Evolutionary conservation across 2,113 vertebrate genomes (phyloP).

Genomic region (Axis porcinus): DNA sequence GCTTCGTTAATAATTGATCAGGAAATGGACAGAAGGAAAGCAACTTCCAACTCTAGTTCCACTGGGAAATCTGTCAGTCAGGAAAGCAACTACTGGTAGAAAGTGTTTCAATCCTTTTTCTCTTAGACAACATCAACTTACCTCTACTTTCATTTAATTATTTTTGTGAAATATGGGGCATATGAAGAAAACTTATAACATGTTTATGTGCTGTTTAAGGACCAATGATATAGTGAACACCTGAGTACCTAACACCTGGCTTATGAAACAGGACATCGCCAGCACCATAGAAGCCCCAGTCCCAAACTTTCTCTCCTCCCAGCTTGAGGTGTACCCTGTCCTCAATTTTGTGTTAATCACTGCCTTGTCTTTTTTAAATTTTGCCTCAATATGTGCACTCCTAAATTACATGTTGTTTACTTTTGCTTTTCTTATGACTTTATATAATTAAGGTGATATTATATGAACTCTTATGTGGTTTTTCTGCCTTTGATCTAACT

Average conservation of each 20-base stretch:
- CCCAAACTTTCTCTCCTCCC: no score
- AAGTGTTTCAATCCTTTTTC: background rate
- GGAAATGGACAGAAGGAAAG: slow-evolving; percentile 4
- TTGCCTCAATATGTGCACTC: background rate
- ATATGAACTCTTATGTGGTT: background rate
- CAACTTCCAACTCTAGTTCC: background rate
- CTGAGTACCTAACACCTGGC: background rate
- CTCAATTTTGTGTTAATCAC: background rate
- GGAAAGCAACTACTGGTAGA: background rate
- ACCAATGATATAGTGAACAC: background rate
- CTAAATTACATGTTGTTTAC: background rate
- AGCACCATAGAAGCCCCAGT: background rate
- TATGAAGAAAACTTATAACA: background rate
- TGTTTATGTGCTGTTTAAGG: slow-evolving; percentile 15
- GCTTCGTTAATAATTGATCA: slow-evolving; percentile 12
- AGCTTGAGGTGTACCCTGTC: background rate
- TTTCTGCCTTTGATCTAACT: background rate
- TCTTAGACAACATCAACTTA: background rate
- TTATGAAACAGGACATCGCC: background rate
- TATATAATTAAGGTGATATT: background rate
- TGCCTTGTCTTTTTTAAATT: background rate
- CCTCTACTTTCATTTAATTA: background rate
- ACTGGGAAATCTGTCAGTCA: background rate
- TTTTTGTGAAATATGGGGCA: background rate
- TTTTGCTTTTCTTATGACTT: background rate